Conservation (phyloP, 2,113 vertebrate species). For the Dendrocopos noguchii region DNA sequence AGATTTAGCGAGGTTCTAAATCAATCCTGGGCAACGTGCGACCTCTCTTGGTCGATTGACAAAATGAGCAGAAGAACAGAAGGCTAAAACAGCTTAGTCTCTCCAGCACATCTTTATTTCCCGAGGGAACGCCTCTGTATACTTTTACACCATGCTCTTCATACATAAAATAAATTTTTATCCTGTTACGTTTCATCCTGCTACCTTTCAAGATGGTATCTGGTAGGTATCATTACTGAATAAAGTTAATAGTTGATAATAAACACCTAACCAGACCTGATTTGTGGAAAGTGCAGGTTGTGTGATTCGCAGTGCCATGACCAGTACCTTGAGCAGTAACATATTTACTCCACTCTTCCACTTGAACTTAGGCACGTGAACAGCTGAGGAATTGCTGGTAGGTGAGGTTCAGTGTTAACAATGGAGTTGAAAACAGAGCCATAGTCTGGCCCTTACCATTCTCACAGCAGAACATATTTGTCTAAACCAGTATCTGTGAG, state of each 20-base stretch:
- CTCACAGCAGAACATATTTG: neutral
- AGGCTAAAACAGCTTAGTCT: neutral
- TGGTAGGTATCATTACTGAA: neutral
- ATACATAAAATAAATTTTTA: neutral
- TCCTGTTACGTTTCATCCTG: rapidly evolving
- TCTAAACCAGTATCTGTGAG: neutral
- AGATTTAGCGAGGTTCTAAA: neutral
- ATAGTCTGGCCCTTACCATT: neutral
- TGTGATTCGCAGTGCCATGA: neutral
- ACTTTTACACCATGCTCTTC: neutral
- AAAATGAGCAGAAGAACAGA: constrained; percentile 13
- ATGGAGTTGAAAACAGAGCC: neutral
- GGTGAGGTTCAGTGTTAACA: neutral
- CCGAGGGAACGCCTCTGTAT: neutral
- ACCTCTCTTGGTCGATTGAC: constrained; percentile 69
- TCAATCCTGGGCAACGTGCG: constrained; percentile 67
- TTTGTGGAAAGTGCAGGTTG: neutral
- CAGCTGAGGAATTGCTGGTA: neutral
- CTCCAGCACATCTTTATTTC: neutral
- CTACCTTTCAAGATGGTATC: neutral
- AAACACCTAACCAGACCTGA: neutral
- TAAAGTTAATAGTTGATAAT: neutral
- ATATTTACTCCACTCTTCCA: neutral
- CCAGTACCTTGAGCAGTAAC: neutral
- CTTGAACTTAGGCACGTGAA: neutral